Evolutionary conservation across 2,113 vertebrate genomes (phyloP).

Genomic region (Brachypodius melanocephalos): DNA sequence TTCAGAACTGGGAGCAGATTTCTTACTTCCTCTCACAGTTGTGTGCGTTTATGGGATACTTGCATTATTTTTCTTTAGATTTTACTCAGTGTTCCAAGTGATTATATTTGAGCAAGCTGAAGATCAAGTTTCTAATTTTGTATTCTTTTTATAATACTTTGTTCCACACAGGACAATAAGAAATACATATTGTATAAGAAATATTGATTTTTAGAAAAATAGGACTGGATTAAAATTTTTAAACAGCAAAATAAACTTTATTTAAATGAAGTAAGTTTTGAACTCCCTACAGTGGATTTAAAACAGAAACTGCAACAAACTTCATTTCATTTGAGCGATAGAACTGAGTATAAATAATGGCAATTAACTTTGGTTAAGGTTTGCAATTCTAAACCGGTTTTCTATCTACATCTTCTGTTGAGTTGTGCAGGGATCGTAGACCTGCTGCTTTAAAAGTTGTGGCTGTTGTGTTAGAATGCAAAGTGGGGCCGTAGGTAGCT

Average conservation of each 20-base stretch:
- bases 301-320: neutral
- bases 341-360: neutral
- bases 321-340: neutral
- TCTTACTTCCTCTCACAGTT: neutral
- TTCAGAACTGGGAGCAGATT: neutral
- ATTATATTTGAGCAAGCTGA: neutral
- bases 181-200: neutral
- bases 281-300: neutral
- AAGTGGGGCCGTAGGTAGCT: neutral
- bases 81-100: neutral
- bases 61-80: neutral
- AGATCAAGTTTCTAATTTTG: neutral
- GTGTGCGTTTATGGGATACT: neutral
- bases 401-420: neutral
- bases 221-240: neutral
- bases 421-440: neutral
- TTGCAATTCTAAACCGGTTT: neutral
- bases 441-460: neutral
- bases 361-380: neutral
- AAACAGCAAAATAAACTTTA: neutral
- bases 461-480: neutral
- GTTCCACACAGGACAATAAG: neutral
- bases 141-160: neutral
- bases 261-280: neutral
- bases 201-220: neutral